A percentile compares a stretch with the other conserved stretches of the same genome.
Conservation (phyloP, 2,888 invertebrate species). For the Pegoplata infirma region DNA sequence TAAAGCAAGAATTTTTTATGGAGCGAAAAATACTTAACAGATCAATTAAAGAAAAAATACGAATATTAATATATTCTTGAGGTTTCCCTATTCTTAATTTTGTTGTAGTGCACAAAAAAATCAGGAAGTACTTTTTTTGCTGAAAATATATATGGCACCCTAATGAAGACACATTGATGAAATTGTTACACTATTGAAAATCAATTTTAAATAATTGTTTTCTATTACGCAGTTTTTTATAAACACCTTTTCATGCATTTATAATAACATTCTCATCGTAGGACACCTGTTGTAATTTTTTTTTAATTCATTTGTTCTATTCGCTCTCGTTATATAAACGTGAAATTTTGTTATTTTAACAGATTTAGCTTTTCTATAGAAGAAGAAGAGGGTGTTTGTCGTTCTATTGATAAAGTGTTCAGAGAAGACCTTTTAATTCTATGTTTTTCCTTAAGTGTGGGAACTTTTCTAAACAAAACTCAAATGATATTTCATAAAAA, state of each 20-base stretch:
- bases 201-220: constrained; percentile 46
- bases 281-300: constrained; percentile 24
- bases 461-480: constrained; percentile 39
- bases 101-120: too few relatives aligned
- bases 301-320: not conserved
- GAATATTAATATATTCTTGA: too few relatives aligned
- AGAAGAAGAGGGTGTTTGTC: constrained; percentile 34
- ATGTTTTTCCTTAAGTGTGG: constrained; percentile 40
- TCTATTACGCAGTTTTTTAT: constrained; percentile 59
- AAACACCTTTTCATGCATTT: constrained; percentile 5
- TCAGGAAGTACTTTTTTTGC: too few relatives aligned
- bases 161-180: too few relatives aligned
- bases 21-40: too few relatives aligned
- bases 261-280: not conserved
- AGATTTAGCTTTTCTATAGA: constrained; percentile 54
- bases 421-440: constrained; percentile 25
- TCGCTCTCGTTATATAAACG: not conserved
- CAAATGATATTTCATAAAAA: constrained; percentile 1
- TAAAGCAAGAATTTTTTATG: too few relatives aligned
- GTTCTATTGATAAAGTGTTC: constrained; percentile 24
- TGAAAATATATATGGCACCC: too few relatives aligned
- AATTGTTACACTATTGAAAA: constrained; percentile 42
- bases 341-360: constrained; percentile 55
- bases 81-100: too few relatives aligned
- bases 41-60: too few relatives aligned